Evolutionary conservation across 2,113 vertebrate genomes (phyloP).

Genomic region (Fukomys damarensis): DNA sequence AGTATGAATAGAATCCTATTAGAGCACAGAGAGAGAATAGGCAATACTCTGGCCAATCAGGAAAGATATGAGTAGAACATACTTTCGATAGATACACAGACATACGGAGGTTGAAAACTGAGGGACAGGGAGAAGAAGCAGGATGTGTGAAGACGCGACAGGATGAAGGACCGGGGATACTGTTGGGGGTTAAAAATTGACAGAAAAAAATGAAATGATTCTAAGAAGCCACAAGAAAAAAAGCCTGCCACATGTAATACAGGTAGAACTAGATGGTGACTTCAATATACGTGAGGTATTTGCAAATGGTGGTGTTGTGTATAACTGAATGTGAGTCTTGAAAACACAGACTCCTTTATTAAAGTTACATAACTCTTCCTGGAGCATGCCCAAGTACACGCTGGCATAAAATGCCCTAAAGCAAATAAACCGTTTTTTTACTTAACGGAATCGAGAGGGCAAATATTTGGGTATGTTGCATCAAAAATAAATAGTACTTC

Average conservation of each 20-base stretch:
- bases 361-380: background rate
- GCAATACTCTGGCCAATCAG: background rate
- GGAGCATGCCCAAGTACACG: background rate
- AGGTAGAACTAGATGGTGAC: background rate
- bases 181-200: background rate
- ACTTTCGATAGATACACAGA: background rate
- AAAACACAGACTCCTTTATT: background rate
- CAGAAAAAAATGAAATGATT: background rate
- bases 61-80: background rate
- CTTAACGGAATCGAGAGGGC: slow-evolving; percentile 42
- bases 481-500: slow-evolving; percentile 66
- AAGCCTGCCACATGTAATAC: background rate
- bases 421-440: slow-evolving; percentile 58
- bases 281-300: background rate
- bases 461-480: slow-evolving; percentile 50
- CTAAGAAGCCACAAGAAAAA: background rate
- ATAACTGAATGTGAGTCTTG: background rate
- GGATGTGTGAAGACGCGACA: background rate
- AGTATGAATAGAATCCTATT: background rate
- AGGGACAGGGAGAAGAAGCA: background rate
- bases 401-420: background rate
- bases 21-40: background rate
- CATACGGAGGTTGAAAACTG: background rate
- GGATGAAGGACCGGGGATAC: rapidly evolving
- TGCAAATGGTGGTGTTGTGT: background rate